A percentile compares a stretch with the other conserved stretches of the same genome.
Conservation (phyloP, 1,140 invertebrate species). For the Trichonephila clavata region DNA sequence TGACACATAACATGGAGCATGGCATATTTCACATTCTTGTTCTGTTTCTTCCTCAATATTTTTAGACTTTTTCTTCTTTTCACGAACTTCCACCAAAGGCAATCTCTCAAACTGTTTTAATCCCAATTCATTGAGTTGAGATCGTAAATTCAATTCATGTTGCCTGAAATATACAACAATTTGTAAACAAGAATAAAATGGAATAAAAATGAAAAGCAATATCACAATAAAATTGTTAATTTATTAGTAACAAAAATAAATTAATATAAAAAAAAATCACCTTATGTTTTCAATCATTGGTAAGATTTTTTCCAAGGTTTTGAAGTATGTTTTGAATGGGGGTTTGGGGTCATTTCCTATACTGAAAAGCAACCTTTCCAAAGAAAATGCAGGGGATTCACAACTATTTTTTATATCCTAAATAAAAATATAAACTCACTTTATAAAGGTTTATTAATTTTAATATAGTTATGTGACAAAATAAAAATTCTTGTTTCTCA, state of each 20-base stretch:
- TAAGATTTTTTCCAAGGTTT: slow-evolving; percentile 83
- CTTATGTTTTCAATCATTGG: slow-evolving; percentile 74
- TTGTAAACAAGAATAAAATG: neutral
- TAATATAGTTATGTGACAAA: too few species aligned
- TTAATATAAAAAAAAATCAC: slow-evolving; percentile 42
- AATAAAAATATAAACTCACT: slow-evolving; percentile 24
- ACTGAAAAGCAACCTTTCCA: slow-evolving; percentile 90
- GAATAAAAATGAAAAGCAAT: neutral
- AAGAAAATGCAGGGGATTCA: slow-evolving; percentile 94
- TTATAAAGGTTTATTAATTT: too few species aligned
- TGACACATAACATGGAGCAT: slow-evolving; percentile 89
- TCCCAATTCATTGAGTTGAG: slow-evolving; percentile 84
- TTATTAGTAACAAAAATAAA: neutral
- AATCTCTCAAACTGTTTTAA: slow-evolving; percentile 86
- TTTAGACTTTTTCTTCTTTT: slow-evolving; percentile 81
- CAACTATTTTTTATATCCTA: slow-evolving; percentile 91
- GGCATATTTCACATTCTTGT: slow-evolving; percentile 90
- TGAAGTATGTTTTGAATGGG: slow-evolving; percentile 85
- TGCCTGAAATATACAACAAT: slow-evolving; percentile 79
- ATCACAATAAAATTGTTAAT: neutral
- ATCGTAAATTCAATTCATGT: slow-evolving; percentile 83
- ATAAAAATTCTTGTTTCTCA: too few species aligned
- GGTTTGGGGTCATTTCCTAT: slow-evolving; percentile 88
- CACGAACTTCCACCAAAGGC: slow-evolving; percentile 83
- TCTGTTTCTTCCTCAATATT: slow-evolving; percentile 85